phyloP scores from a whole-genome alignment of 2,797 vertebrate genomes.

The Rhodeus uyekii region DNA sequence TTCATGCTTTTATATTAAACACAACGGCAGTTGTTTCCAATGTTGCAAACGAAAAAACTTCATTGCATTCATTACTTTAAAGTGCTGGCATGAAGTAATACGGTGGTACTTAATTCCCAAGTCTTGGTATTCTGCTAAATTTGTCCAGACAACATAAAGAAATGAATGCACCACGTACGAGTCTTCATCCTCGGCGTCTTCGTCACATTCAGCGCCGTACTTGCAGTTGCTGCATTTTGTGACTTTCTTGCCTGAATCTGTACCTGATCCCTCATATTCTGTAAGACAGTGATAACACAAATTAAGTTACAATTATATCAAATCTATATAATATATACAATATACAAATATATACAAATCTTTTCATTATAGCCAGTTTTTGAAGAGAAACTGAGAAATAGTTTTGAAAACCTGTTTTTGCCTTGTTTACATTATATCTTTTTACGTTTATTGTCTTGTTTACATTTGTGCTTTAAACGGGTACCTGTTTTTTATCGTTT shows the following conservation, averaged over 20 bases:
- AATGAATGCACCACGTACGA: constrained; percentile 77
- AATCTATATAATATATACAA: too few species aligned
- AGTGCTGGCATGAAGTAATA: not conserved
- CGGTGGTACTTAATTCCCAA: not conserved
- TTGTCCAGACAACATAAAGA: not conserved
- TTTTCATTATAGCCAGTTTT: not conserved
- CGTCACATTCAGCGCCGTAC: constrained; percentile 97
- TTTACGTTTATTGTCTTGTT: not conserved
- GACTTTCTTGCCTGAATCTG: constrained; percentile 85
- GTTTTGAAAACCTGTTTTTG: not conserved
- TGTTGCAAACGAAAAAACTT: not conserved
- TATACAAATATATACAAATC: not conserved
- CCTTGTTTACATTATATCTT: not conserved
- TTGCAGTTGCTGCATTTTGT: constrained; percentile 96
- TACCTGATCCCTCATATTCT: constrained; percentile 93
- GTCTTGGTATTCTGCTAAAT: not conserved
- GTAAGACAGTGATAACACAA: constrained; percentile 53
- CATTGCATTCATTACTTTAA: constrained; percentile 10
- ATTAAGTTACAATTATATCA: not conserved
- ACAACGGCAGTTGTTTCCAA: constrained; percentile 20
- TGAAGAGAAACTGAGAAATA: not conserved
- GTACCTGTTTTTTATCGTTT: not conserved
- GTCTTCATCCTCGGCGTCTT: constrained; percentile 91
- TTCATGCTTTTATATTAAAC: constrained; percentile 22
- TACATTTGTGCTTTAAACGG: not conserved